Percentiles rank a stretch among this genome's conserved stretches.
Conservation (phyloP, 2,797 vertebrate genomes). For the Bryconaethiops microstoma region DNA sequence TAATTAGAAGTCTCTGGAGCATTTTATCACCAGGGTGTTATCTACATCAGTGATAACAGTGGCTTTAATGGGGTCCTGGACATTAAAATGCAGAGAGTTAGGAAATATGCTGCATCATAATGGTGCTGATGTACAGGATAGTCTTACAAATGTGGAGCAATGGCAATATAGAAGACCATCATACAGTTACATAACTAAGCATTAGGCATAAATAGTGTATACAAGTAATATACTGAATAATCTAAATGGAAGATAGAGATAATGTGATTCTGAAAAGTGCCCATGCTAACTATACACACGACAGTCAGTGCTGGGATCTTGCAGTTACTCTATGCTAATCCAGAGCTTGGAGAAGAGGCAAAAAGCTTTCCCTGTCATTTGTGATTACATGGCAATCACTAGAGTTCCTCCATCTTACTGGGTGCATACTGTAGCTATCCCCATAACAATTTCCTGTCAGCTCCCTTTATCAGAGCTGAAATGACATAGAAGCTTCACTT, state of each 20-base stretch:
- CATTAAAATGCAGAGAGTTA: neutral
- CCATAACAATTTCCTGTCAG: conserved; percentile 45
- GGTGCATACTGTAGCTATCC: conserved; percentile 33
- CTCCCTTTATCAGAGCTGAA: conserved; percentile 32
- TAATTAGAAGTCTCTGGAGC: conserved; percentile 41
- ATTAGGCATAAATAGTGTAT: neutral
- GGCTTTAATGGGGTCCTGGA: conserved; percentile 7
- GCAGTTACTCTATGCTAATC: conserved; percentile 18
- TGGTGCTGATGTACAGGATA: neutral
- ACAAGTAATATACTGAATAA: neutral
- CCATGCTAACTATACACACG: neutral
- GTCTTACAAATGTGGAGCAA: neutral
- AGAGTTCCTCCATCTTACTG: conserved; percentile 29
- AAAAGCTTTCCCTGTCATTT: conserved; percentile 25
- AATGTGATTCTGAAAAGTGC: neutral
- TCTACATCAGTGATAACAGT: conserved; percentile 14
- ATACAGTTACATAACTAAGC: neutral
- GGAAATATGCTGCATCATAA: neutral
- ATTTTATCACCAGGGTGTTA: conserved; percentile 32
- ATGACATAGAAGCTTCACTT: conserved; percentile 10
- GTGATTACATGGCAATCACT: conserved; percentile 29
- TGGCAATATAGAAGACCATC: neutral
- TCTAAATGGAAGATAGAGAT: neutral
- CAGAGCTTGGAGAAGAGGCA: conserved; percentile 23
- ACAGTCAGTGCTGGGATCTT: neutral